Evolutionary conservation across 2,797 vertebrate species (phyloP), one percentile per base, ranked within the genome.

Genomic region (Prionace glauca): DNA sequence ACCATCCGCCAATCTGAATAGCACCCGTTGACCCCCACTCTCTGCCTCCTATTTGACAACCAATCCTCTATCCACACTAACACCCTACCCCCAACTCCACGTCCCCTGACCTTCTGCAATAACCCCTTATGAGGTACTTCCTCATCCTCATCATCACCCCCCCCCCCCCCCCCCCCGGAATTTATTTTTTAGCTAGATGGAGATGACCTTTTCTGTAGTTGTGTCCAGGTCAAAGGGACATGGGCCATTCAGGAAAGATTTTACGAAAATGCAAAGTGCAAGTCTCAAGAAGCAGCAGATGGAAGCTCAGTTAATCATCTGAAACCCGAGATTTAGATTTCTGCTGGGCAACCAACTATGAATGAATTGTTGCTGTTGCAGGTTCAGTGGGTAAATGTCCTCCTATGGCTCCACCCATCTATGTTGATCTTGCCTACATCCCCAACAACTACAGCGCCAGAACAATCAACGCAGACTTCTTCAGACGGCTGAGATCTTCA

Each of bases 371-470:
- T 62, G 18, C 29, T n/a, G 11, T 77, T 81, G 41, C 87, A 65
- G 79, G 88, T 56, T 60, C 90, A 32, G 71, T 84, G 93, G 74
- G 93, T 11, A 97, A 96, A 96, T 69, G 94, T 10, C 95, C 95
- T 74, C 93, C 88, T 1, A 96, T 96, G 0, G 96, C 97, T 1
- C 74, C 97, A 41, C 98, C 97, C 0, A 90, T 98, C 2, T 99
- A 98, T 32, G 97, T 99, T 96, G 99, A 99, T 97, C 97, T 99
- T 96, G 98, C 98, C 12, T 99, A 99, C 96, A 96, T 99, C 96
- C 99, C 99, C 0, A 98, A 98, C 0, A 98, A 98, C 0, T 88
- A 96, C 0, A 98, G 98, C 0, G 97, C 98, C 0, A 96, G 97
- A 93, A 97, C 98, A 0, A 96, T 99, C 87, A 98, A 98, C 0